phyloP scores from a whole-genome alignment of 2,113 vertebrate species.

The Equus przewalskii region DNA sequence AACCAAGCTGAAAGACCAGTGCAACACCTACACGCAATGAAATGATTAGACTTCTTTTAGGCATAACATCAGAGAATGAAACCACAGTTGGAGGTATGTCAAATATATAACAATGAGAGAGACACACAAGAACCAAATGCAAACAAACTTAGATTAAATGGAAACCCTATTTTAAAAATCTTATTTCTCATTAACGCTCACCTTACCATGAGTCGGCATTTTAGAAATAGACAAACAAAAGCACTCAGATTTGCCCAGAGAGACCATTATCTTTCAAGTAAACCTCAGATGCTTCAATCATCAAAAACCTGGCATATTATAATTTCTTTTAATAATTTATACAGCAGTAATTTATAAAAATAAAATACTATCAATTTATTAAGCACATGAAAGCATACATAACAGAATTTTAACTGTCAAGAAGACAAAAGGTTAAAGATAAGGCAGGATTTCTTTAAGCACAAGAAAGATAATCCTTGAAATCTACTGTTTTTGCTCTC shows the following conservation, averaged over 20 bases:
- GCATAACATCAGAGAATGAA: neutral
- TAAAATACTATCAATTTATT: neutral
- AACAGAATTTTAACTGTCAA: neutral
- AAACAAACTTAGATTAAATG: neutral
- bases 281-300: neutral
- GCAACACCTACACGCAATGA: neutral
- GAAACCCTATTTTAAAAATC: neutral
- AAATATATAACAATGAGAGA: neutral
- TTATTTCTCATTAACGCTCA: neutral
- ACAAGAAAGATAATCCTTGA: neutral
- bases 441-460: neutral
- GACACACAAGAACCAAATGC: neutral
- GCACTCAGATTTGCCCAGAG: neutral
- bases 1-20: neutral
- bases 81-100: neutral
- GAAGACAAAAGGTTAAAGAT: neutral
- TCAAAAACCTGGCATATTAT: neutral
- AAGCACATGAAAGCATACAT: neutral
- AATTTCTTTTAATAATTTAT: neutral
- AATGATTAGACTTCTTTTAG: neutral
- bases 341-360: neutral
- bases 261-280: neutral
- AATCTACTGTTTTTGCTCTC: neutral
- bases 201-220: neutral
- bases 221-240: neutral